Evolutionary conservation across 2,888 invertebrate species (phyloP).

Genomic region (Limnephilus auricula): DNA sequence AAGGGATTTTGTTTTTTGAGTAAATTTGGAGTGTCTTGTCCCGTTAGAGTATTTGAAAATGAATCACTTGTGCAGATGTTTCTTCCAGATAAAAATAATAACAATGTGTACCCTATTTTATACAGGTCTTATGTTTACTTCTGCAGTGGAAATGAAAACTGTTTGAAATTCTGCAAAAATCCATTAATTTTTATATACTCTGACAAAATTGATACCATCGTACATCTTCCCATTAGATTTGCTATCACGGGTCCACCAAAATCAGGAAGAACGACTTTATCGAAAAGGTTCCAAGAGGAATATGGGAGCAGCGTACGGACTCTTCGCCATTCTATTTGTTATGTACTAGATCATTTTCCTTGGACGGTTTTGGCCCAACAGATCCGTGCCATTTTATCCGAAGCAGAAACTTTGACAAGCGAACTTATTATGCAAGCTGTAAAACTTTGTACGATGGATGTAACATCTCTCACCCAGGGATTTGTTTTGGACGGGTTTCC

Average conservation of each 20-base stretch:
- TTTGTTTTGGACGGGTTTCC: slow-evolving; percentile 82
- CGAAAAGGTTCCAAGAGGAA: slow-evolving; percentile 76
- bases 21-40: slow-evolving; percentile 81
- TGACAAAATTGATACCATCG: slow-evolving; percentile 72
- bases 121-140: slow-evolving; percentile 81
- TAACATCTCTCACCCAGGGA: slow-evolving; percentile 77
- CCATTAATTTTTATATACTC: slow-evolving; percentile 77
- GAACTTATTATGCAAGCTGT: slow-evolving; percentile 77
- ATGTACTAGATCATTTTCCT: slow-evolving; percentile 74
- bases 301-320: slow-evolving; percentile 78
- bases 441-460: slow-evolving; percentile 76
- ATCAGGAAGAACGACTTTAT: slow-evolving; percentile 79
- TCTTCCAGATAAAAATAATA: slow-evolving; percentile 72
- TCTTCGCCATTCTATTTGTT: slow-evolving; percentile 76
- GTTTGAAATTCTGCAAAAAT: slow-evolving; percentile 76
- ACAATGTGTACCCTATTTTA: slow-evolving; percentile 77
- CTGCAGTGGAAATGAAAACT: slow-evolving; percentile 74
- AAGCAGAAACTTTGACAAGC: slow-evolving; percentile 73
- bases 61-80: slow-evolving; percentile 76
- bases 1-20: slow-evolving; percentile 81
- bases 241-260: slow-evolving; percentile 81
- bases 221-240: slow-evolving; percentile 77
- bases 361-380: slow-evolving; percentile 76
- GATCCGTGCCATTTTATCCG: slow-evolving; percentile 71
- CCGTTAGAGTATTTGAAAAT: slow-evolving; percentile 79